Percentiles rank a stretch among this genome's conserved stretches.
Conservation (phyloP, 1,140 invertebrate species). For the Solen grandis region DNA sequence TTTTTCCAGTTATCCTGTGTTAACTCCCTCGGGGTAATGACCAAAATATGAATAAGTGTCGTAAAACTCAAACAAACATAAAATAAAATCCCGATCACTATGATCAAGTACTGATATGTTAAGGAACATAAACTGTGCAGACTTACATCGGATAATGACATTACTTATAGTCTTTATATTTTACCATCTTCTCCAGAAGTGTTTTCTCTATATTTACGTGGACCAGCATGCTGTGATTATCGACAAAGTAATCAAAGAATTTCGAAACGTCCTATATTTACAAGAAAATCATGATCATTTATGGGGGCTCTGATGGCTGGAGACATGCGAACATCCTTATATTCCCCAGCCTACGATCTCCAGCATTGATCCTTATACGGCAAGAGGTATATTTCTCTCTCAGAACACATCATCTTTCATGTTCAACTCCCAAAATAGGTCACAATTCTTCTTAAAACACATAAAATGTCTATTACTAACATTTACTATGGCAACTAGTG, state of each 20-base stretch:
- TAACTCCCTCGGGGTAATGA: too few species aligned
- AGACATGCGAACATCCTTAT: slow-evolving; percentile 50
- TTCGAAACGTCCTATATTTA: slow-evolving; percentile 57
- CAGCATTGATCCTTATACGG: slow-evolving; percentile 46
- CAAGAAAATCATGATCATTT: slow-evolving; percentile 61
- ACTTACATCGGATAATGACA: slow-evolving; percentile 15
- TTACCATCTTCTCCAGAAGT: slow-evolving; percentile 41
- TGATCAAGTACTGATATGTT: slow-evolving; percentile 8
- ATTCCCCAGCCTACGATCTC: slow-evolving; percentile 44
- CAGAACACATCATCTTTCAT: slow-evolving; percentile 49
- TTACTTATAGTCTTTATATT: slow-evolving; percentile 55
- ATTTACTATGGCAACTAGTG: too few species aligned
- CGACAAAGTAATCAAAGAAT: slow-evolving; percentile 55
- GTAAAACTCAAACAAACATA: background rate
- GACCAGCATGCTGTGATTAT: slow-evolving; percentile 50
- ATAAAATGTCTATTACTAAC: too few species aligned
- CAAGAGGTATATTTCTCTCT: slow-evolving; percentile 41
- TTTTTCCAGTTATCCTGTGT: too few species aligned
- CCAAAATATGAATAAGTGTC: too few species aligned
- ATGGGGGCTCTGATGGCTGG: slow-evolving; percentile 37
- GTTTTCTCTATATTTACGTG: slow-evolving; percentile 44
- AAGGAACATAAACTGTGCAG: background rate
- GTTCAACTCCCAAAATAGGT: slow-evolving; percentile 40
- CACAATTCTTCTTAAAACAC: slow-evolving; percentile 47
- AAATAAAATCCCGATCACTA: background rate